These are phyloP conservation scores for Trematomus bernacchii DNA, from an alignment of 2,797 vertebrate species.

Conservation along the genomic window DNA sequence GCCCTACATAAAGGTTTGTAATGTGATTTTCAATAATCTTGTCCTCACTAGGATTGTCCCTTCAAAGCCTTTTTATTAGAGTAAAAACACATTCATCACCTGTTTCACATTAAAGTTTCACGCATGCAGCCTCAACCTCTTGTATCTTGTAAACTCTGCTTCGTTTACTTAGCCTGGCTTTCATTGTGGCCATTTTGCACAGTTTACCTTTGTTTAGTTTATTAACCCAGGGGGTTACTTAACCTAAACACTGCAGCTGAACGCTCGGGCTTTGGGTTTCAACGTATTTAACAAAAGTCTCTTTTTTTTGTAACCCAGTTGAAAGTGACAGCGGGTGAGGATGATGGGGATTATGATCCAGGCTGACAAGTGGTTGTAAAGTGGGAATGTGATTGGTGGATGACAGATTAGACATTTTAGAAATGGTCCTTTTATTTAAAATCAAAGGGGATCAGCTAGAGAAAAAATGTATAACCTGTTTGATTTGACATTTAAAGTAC, in stretches of 20 bases:
- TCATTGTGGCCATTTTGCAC: constrained; percentile 97
- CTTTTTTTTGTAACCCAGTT: constrained; percentile 82
- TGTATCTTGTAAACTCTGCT: constrained; percentile 96
- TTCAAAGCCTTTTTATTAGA: constrained; percentile 67
- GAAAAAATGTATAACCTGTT: not conserved
- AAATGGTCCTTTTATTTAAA: constrained; percentile 9
- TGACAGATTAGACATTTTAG: constrained; percentile 23
- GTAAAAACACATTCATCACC: constrained; percentile 85
- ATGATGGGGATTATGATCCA: constrained; percentile 87
- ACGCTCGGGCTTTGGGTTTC: constrained; percentile 91
- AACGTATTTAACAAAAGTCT: constrained; percentile 89
- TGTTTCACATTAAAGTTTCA: constrained; percentile 93
- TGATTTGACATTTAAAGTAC: not conserved
- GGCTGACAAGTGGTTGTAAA: constrained; percentile 82
- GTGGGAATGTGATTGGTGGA: constrained; percentile 48
- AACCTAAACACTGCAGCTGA: constrained; percentile 95
- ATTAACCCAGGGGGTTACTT: constrained; percentile 98
- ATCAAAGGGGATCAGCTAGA: not conserved
- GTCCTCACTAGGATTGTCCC: constrained; percentile 51
- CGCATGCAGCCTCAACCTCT: constrained; percentile 80
- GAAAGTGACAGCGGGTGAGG: constrained; percentile 87
- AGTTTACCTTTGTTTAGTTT: constrained; percentile 99
- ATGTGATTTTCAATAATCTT: constrained; percentile 55
- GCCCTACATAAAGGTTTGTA: constrained; percentile 29
- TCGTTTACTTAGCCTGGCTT: constrained; percentile 98